Evolutionary conservation across 2,888 invertebrate genomes (phyloP), one percentile per base, ranked within the genome.

Genomic region (Apeira syringaria): DNA sequence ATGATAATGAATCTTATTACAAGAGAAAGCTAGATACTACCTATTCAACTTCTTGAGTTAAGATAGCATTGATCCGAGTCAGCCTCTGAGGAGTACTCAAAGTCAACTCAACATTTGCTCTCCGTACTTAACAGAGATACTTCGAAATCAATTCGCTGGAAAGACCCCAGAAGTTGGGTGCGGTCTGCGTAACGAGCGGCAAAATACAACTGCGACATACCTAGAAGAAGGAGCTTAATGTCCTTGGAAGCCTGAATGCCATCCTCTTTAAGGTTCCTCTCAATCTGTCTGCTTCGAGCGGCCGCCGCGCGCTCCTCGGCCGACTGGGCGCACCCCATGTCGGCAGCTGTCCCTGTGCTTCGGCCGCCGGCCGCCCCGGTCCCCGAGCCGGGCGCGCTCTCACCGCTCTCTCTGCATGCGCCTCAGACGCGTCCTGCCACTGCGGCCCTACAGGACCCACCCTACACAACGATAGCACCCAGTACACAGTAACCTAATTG

Each of bases 261-360:
- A 91, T 99, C 99, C 90, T 99, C 99, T 90, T 99, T 99, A 71
- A 99, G 92, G 88, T 97, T 97, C 90, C 97, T 97, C 91, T 99
- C 99, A 80, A 99, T 99, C 89, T 96, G 95, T 91, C 97, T 97
- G 92, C 97, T 98, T 87, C 99, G 94, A 90, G 98, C 99, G 89
- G 97, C 94, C 78, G 99, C 99, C 81, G 97, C 98, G 91, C 99
- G 94, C 92, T 99, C 99, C 91, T 99, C 99, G 72, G 99, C 98
- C 91, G 98, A 99, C 95, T 99, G 97, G 90, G 99, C 98, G 93
- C 99, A 99, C 92, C 99, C 99, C 99, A 99, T 99, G 80, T 82
- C 88, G 88, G 90, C 83, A 78, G 88, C 83, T 84, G 86, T 90
- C 80, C 73, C 74, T 77, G 74, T 70, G 74, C 77, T 81, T 84